Percentiles rank a stretch among this genome's conserved stretches.
phyloP scores from a whole-genome alignment of 2,113 vertebrate genomes.

The Nanorana parkeri region DNA sequence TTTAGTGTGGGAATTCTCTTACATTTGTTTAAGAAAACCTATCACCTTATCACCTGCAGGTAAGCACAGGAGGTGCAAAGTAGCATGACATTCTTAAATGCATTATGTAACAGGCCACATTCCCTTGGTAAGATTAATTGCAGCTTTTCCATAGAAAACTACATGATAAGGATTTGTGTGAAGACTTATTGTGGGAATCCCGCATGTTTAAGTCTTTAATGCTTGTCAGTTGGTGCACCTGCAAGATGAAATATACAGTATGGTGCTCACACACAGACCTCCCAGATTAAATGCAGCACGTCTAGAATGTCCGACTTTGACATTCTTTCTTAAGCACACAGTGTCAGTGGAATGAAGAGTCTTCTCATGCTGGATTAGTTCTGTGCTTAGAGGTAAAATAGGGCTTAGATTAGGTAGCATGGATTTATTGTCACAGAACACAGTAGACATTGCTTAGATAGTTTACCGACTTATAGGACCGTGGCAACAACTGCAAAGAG shows the following conservation, averaged over 20 bases:
- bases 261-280: conserved; percentile 13
- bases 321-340: conserved; percentile 18
- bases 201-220: not conserved
- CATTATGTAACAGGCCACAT: conserved; percentile 19
- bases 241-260: conserved; percentile 16
- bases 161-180: not conserved
- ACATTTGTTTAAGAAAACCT: not conserved
- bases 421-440: conserved; percentile 7
- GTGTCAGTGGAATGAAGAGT: conserved; percentile 27
- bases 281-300: conserved; percentile 23
- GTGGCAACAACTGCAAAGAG: conserved; percentile 38
- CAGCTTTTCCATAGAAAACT: not conserved
- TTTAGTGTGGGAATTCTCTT: conserved; percentile 18
- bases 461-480: conserved; percentile 20
- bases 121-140: conserved; percentile 23
- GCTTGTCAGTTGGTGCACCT: conserved; percentile 24
- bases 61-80: not conserved
- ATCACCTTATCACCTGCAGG: conserved; percentile 35
- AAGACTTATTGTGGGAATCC: conserved; percentile 25
- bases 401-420: conserved; percentile 27
- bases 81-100: conserved; percentile 4
- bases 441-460: conserved; percentile 16
- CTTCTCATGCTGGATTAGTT: conserved; percentile 31
- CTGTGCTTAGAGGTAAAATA: conserved; percentile 12
- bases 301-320: conserved; percentile 28